phyloP scores from a whole-genome alignment of 37 sponge, comb jelly and placozoan species.

The Beroe forskalii region DNA sequence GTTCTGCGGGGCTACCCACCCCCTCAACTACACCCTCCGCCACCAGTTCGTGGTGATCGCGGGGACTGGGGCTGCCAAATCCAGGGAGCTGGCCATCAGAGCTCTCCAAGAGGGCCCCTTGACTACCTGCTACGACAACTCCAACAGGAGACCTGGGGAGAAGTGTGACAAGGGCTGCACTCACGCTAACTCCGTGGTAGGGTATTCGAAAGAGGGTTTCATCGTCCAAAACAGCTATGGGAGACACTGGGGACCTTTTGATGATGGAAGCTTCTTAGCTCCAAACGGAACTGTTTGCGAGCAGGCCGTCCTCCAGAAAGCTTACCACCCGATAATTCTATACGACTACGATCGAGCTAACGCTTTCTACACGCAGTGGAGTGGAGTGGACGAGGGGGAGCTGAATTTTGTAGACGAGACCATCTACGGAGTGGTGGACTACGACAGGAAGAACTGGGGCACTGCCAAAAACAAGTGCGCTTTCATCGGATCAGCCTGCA shows the following conservation, averaged over 20 bases:
- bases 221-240: conserved; percentile 1
- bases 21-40: not conserved
- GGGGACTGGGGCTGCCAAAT: not conserved
- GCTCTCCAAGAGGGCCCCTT: not conserved
- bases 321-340: not conserved
- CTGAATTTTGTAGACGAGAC: not conserved
- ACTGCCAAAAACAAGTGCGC: too few species aligned
- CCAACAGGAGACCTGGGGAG: too few species aligned
- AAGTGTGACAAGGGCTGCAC: not conserved
- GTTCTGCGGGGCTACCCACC: not conserved
- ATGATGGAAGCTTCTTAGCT: not conserved
- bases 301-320: not conserved
- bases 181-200: conserved; percentile 1
- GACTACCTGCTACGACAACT: too few species aligned
- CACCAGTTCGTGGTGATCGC: conserved; percentile 26
- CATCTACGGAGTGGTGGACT: not conserved
- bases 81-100: not conserved
- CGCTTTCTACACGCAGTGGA: too few species aligned
- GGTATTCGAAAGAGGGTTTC: not conserved
- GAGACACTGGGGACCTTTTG: not conserved
- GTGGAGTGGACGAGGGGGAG: too few species aligned
- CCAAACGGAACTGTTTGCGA: not conserved
- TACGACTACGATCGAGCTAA: not conserved
- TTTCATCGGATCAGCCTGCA: too few species aligned
- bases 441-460: too few species aligned